Percentiles rank a stretch among this genome's conserved stretches.
Conservation (phyloP, 1,140 invertebrate species). For the Danaus melanippus region DNA sequence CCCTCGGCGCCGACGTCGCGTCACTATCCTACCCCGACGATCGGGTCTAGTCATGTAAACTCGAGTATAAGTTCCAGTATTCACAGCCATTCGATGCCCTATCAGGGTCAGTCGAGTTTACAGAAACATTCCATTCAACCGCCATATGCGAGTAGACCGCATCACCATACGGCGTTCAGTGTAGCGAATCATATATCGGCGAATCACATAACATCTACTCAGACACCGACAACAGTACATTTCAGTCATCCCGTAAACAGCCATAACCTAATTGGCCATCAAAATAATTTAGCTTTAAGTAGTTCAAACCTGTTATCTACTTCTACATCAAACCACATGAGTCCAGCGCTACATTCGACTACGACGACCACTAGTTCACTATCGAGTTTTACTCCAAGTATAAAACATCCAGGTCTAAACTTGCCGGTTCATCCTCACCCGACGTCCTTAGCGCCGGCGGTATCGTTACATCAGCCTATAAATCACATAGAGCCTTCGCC, state of each 20-base stretch:
- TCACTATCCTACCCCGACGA: conserved; percentile 48
- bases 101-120: conserved; percentile 62
- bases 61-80: conserved; percentile 64
- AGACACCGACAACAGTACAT: conserved; percentile 33
- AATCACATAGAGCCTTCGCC: conserved; percentile 41
- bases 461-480: conserved; percentile 37
- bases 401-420: conserved; percentile 48
- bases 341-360: conserved; percentile 34
- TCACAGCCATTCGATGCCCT: conserved; percentile 55
- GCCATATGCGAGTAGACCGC: conserved; percentile 46
- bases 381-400: conserved; percentile 41
- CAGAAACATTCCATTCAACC: conserved; percentile 63
- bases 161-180: conserved; percentile 57
- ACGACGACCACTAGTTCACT: conserved; percentile 45
- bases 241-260: conserved; percentile 47
- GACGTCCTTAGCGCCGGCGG: conserved; percentile 30
- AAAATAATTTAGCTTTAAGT: conserved; percentile 40
- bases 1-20: conserved; percentile 49
- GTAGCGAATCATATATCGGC: conserved; percentile 53
- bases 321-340: conserved; percentile 48
- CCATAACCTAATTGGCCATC: conserved; percentile 52
- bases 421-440: conserved; percentile 29
- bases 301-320: conserved; percentile 36
- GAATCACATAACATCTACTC: conserved; percentile 38
- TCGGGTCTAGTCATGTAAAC: conserved; percentile 68